Evolutionary conservation across 2,888 invertebrate species (phyloP), one percentile per base, ranked within the genome.

Genomic region (Empis livida): DNA sequence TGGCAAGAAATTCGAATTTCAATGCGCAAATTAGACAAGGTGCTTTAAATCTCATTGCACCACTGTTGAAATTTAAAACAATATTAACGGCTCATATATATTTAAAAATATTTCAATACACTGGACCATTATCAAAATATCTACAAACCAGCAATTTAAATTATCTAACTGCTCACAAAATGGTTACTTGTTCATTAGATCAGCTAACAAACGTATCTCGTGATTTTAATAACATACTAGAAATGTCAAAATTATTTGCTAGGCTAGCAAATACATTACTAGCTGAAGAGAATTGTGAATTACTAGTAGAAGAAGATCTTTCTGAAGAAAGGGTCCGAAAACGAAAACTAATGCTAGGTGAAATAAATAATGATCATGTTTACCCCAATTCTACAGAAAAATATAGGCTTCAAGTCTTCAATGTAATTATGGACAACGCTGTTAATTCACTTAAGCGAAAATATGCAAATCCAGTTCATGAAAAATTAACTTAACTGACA

Each of bases 201-300:
- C 39, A 39, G 13, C 39, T 39, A 16, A 39, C 39, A 39, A 39
- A 39, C 39, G 20, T 39, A 39, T 39, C 39, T 39, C 39, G 39
- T 39, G 16, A 39, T 39, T 39, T 39, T 39, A 39, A 10, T 39
- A 39, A 39, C 16, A 39, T 39, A 17, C 39, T 39, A 11, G 39
- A 39, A 39, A 39, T 39, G 9, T 39, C 17, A 39, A 39, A 39
- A 39, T 39, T 35, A 35, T 35, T 35, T 35, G 35, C 35, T 35
- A 35, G 35, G n/a, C 35, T 13, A 35, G 35, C 35, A 35, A 35
- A 35, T 39, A 39, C 39, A 39, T 39, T 39, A 39, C 39, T 17
- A 16, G 17, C 17, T 17, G 39, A 39, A 39, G 39, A 39, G 39
- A 39, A 39, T 39, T 16, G 39, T 39, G 17, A 39, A 39, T 39